Percentiles rank a stretch among this genome's conserved stretches.
phyloP scores from a whole-genome alignment of 2,888 invertebrate species.

The Itoplectis maculator region DNA sequence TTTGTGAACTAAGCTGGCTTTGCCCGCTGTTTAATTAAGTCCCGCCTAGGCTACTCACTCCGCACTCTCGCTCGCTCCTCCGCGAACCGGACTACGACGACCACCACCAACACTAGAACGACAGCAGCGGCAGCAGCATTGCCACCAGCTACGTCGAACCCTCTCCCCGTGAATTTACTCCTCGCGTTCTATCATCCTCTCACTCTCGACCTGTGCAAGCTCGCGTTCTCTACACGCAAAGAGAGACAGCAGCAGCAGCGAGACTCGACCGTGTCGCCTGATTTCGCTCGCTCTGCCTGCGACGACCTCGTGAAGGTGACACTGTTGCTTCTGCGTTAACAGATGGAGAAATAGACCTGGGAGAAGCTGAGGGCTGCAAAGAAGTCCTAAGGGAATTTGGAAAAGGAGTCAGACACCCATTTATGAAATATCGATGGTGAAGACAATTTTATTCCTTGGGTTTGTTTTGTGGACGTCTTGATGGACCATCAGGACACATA shows the following conservation, averaged over 20 bases:
- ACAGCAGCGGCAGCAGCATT: conserved; percentile 50
- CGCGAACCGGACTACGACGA: conserved; percentile 64
- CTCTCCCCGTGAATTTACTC: conserved; percentile 66
- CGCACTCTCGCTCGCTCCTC: conserved; percentile 72
- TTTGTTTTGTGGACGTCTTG: no score
- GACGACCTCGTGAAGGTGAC: conserved; percentile 71
- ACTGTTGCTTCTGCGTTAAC: conserved; percentile 63
- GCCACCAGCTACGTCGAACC: conserved; percentile 28
- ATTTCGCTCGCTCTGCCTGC: conserved; percentile 66
- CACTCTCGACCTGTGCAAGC: conserved; percentile 42
- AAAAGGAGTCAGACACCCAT: neutral
- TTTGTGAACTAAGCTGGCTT: conserved; percentile 84
- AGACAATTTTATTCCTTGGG: neutral
- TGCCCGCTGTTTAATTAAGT: conserved; percentile 84
- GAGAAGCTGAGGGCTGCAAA: neutral
- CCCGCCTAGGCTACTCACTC: conserved; percentile 82
- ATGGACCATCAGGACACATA: no score
- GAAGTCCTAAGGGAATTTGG: neutral
- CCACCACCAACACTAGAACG: conserved; percentile 36
- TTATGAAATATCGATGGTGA: no score
- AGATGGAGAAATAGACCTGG: conserved; percentile 6
- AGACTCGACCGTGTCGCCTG: conserved; percentile 64
- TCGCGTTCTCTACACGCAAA: conserved; percentile 52
- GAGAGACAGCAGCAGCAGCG: conserved; percentile 42
- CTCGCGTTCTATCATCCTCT: conserved; percentile 58